Base-by-base conservation (phyloP, 2,113 vertebrate genomes). In the Pteronura brasiliensis region DNA sequence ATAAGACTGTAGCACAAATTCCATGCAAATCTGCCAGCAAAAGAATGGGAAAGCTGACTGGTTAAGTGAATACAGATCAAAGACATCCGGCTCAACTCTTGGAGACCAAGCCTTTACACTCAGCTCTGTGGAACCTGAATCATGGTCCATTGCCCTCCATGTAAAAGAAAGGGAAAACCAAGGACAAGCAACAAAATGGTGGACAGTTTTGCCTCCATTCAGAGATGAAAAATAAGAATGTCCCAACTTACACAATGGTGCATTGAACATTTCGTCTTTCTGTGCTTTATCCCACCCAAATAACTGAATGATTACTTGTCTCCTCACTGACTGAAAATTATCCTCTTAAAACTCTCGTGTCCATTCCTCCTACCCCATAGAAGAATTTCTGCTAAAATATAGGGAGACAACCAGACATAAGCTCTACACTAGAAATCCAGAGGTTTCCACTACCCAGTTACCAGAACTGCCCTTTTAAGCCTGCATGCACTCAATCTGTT, bases 141-240 rank as follows among this genome's bases (percentile, higher is more conserved):
- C 63, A n/a, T 36, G 59, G 39, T 42, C 67, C 67, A 47, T 0
- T 86, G 27, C 23, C 59, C 36, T 95, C 42, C 27, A 52, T 65
- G 63, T 88, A 79, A 90, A 85, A 52, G 20, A 44, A 89, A 93
- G 3, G 23, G 52, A 21, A 39, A 96, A 74, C 36, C 44, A 83
- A 86, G 29, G 44, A 15, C 29, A 85, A 83, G 25, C 34, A 72
- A 79, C 20, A 15, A 92, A 59, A 89, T 8, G 18, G 57, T 27
- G 59, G 74, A 52, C 1, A 95, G 31, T 34, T 94, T 49, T 80
- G 49, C 59, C 63, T 95, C 11, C 44, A 81, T 17, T 47, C 49
- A 94, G 20, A 94, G 10, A 61, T 76, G n/a, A 85, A 93, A 88
- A 93, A 39, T 47, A 71, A 95, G 65, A 88, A 25, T 72, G 72